These are phyloP conservation scores for Eciton burchellii DNA, from an alignment of 1,140 invertebrate genomes.

Conservation along the genomic window DNA sequence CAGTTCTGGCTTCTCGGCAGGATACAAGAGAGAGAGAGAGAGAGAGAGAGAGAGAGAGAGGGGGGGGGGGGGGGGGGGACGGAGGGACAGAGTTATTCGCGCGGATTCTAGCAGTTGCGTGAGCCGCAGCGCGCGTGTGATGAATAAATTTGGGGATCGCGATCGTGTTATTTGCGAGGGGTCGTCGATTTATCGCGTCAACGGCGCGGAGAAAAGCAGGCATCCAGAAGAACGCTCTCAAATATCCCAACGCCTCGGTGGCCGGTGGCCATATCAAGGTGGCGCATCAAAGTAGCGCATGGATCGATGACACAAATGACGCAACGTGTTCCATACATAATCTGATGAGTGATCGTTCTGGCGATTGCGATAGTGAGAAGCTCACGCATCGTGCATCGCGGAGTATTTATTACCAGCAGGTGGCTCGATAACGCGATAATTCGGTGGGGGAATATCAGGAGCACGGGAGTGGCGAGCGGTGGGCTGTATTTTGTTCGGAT, in stretches of 20 bases:
- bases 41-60: no score
- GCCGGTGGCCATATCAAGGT: background rate
- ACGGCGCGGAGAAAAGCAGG: slow-evolving; percentile 18
- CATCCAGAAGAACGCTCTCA: slow-evolving; percentile 10
- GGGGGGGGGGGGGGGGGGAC: no score
- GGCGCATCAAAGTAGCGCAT: no score
- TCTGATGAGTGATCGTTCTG: background rate
- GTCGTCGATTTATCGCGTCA: slow-evolving; percentile 45
- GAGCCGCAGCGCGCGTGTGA: background rate
- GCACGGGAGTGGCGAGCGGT: background rate
- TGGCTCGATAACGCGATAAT: background rate
- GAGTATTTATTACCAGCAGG: background rate
- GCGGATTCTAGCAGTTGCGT: slow-evolving; percentile 52
- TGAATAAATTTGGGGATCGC: slow-evolving; percentile 38
- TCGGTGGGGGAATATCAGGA: background rate
- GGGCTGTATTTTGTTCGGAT: background rate
- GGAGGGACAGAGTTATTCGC: background rate
- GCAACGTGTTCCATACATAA: background rate
- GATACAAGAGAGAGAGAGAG: no score
- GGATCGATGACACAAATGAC: slow-evolving; percentile 19
- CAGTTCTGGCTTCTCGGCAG: slow-evolving; percentile 26
- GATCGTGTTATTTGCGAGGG: background rate
- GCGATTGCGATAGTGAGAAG: background rate
- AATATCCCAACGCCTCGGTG: slow-evolving; percentile 51
- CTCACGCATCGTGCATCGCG: background rate